Base-by-base conservation (phyloP, 2,113 vertebrate species). In the Cephalopholis sonnerati region DNA sequence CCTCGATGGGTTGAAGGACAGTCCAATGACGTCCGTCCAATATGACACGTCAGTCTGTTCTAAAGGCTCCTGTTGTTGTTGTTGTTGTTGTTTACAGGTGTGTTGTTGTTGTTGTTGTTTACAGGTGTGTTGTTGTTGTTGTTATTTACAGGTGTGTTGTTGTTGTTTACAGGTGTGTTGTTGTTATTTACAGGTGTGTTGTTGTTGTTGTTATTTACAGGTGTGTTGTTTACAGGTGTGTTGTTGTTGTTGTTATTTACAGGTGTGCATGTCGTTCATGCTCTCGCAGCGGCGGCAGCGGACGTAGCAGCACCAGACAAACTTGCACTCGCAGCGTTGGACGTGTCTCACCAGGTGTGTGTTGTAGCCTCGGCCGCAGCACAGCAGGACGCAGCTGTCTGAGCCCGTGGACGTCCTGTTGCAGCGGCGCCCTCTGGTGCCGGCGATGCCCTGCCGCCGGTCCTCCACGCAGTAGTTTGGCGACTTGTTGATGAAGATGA, bases 261-360 rank as follows among this genome's bases (percentile, higher is more conserved):
- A 99, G 64, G 98, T 99, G 91, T 99, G 97, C 9, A 98, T 96
- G 1, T 99, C 97, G 0, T 96, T 97, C 97, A 99, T 97, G 88
- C 96, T 99, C 92, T 99, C 98, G 1, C 98, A 99, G 62, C 97
- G 95, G 17, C 96, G 81, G 93, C 98, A 99, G 84, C 95, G 97
- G 27, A 99, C 98, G 0, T 98, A 98, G 93, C 98, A 99, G 95
- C 98, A 99, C 98, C 98, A 99, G 59, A 99, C 93, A 0, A 99
- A 99, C 93, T 98, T 99, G 92, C 98, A 99, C 41, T 98, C 97
- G 0, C 98, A 99, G 68, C 97, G 95, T 2, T 97, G 96, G 81
- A 98, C 96, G 0, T 97, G 96, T 41, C 98, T 90, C 69, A 98
- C 97, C 1, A 99, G 96, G 0, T 97, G 98, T 0, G 98, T 99